Conservation (phyloP, 2,113 vertebrate species). For the Pelobates fuscus region DNA sequence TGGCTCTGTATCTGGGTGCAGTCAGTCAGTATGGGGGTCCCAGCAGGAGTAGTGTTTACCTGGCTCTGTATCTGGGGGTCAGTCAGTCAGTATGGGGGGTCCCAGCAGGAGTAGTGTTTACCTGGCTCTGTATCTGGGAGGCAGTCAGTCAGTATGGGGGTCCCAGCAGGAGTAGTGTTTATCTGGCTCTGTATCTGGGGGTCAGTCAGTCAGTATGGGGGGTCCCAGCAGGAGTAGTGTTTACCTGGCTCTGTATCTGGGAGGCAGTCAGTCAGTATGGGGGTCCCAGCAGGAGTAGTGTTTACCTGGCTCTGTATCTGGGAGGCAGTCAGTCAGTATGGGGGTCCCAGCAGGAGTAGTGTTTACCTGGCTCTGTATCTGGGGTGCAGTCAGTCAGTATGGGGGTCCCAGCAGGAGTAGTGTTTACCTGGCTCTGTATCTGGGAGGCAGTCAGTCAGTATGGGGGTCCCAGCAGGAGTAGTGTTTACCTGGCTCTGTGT, state of each 20-base stretch:
- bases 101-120: too few relatives aligned
- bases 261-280: too few relatives aligned
- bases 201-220: background rate
- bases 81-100: background rate
- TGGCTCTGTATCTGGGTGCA: too few relatives aligned
- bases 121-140: background rate
- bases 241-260: too few relatives aligned
- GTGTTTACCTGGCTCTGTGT: background rate
- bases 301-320: too few relatives aligned
- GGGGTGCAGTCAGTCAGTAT: background rate
- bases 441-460: background rate
- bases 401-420: background rate
- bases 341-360: background rate
- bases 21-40: background rate
- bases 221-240: background rate
- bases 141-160: background rate
- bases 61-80: too few relatives aligned
- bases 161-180: background rate
- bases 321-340: background rate
- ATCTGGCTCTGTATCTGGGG: background rate
- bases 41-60: background rate
- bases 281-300: too few relatives aligned
- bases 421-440: background rate
- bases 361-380: too few relatives aligned
- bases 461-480: too few relatives aligned